Base-by-base conservation (phyloP, 1,140 invertebrate genomes). In the Sarcophaga bullata region DNA sequence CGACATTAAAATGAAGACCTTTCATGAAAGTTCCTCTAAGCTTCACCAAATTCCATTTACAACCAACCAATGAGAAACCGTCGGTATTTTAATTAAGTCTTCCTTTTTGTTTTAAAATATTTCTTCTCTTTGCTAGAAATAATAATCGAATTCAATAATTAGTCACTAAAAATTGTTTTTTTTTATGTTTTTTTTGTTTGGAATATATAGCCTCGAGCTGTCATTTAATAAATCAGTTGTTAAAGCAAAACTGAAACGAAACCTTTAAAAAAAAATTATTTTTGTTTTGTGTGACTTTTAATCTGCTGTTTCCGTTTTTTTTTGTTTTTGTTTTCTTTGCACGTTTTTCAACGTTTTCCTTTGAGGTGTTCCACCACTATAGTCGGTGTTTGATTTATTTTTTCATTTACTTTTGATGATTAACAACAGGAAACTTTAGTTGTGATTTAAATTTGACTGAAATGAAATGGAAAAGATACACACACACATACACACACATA, bases 201-300 rank as follows among this genome's bases (percentile, higher is more conserved):
- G 25, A 37, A 37, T 37, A 37, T 78, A 50, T 78, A 78, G 75
- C 75, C 75, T 78, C 75, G 75, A 78, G 75, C 75, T 78, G 75
- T 78, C 75, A 78, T 78, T 78, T 78, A 78, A 78, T 78, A 78
- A 78, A 78, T 78, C 75, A 78, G 75, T 78, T 78, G 19, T 78
- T 52, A 49, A 78, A 78, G 8, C 46, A 78, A 78, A 37, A 78
- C 48, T 49, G 8, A 72, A 72, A 72, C 19, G 3, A 72, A 25
- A 19, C 8, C 25, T 72, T 19, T 19, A 19, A 15, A 62, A 62
- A 19, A 19, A 15, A 62, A 62, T 47, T 46, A 73, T 73, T 73
- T 73, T 46, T 58, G 75, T 78, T 78, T 78, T 78, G 75, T 78
- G 48, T 78, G 75, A 52, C 75, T 78, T 78, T 52, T 78, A 78